Evolutionary conservation across 2,797 vertebrate species (phyloP), one percentile per base, ranked within the genome.

Genomic region (Acomys russatus): DNA sequence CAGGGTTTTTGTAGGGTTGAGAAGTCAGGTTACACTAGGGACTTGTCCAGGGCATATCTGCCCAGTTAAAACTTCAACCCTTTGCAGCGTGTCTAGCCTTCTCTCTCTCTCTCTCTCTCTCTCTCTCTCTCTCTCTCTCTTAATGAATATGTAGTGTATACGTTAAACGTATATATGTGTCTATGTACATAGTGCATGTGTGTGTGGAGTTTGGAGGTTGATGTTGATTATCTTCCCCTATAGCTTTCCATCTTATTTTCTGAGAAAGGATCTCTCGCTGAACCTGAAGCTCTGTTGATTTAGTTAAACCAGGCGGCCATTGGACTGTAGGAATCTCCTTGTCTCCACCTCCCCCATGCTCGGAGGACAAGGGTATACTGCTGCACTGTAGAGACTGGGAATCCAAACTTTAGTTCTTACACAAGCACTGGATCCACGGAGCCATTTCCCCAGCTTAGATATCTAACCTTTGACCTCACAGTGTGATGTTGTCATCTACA

Each of bases 41-140:
- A 9, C 35, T n/a, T 25, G 2, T 33, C n/a, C 30, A 18, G 38
- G 28, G 18, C 9, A 18, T 11, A n/a, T 89, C 2, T 0, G 0
- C 0, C 17, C 17, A 22, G 71, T 76, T 23, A 18, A 14, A 38
- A 14, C 18, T 33, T 49, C 68, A 64, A 3, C 44, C 28, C 30
- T 20, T 33, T 64, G 25, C 6, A 5, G 14, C 56, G n/a, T 25
- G 20, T 68, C 83, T 51, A 23, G 11, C 30, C 33, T 25, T 56
- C 10, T 86, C 44, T 44, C 44, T 44, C 44, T 44, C 44, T 44
- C 44, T 44, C 44, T 44, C 44, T 44, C 44, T 44, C 44, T 44
- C 44, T 44, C 44, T 44, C 44, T 44, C 44, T 44, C 44, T 44
- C 44, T 44, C 44, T 44, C 44, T 44, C 44, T 44, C 44, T 18